Evolutionary conservation across 2,113 vertebrate genomes (phyloP), one percentile per base, ranked within the genome.

Genomic region (Lichenostomus cassidix): DNA sequence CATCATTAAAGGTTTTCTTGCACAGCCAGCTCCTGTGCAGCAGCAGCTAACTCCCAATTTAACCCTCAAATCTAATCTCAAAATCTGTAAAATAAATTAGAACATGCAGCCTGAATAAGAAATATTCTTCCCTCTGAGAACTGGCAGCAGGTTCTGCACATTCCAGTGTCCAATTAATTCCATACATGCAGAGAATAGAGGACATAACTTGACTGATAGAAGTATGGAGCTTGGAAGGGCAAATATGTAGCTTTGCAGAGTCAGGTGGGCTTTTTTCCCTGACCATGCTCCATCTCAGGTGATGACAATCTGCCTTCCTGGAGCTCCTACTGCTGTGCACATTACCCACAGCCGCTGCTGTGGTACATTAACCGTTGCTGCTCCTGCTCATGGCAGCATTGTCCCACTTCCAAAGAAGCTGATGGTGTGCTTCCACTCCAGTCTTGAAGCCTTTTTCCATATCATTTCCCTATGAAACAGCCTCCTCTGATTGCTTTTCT

Each of bases 361-460:
- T 37, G 37, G 37, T 37, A 37, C 37, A 37, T 37, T 37, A 37
- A 37, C 37, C 37, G 21, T 44, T 80, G 68, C 52, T 50, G 41
- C 65, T 90, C 31, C 71, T 77, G 39, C 2, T 63, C 33, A 3
- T 1, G 2, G 31, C 39, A 60, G 12, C 10, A 3, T 8, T 29
- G 37, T 42, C n/a, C 39, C 47, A 2, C 67, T 58, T 39, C 44
- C 52, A n/a, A 14, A 55, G 18, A 29, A 39, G 41, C 33, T 28
- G 31, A 3, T 1, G 0, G 15, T 13, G 35, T 53, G 33, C 64
- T 74, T 31, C 35, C 2, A 0, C 56, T 35, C 56, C 1, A 1
- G 4, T 23, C 47, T 53, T 0, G 0, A 59, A 12, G 35, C 15
- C 35, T 64, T 87, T 65, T 64, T 37, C 77, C 33, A 2, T 12